These are phyloP conservation scores for Centropus bengalensis DNA, from an alignment of 2,113 vertebrate genomes.

Conservation along the genomic window DNA sequence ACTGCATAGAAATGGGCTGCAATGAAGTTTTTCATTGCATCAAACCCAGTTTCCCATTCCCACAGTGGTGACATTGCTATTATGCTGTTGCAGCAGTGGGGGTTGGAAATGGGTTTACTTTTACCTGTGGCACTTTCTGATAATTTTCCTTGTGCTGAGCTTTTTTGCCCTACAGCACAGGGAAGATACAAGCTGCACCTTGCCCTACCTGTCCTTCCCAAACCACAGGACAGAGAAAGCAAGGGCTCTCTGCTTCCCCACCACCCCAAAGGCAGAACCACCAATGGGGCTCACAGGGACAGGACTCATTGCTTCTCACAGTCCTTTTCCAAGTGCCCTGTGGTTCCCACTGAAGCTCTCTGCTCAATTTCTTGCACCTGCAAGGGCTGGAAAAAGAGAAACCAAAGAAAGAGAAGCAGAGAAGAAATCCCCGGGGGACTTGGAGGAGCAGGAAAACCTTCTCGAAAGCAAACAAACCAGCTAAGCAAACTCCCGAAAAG, in stretches of 20 bases:
- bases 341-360: accelerated
- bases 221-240: no score
- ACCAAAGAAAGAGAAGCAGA: background rate
- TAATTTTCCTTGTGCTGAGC: background rate
- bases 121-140: background rate
- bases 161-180: background rate
- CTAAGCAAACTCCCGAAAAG: background rate
- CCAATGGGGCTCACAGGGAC: background rate
- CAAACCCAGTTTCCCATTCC: background rate
- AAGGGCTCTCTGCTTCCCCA: background rate
- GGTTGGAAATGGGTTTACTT: background rate
- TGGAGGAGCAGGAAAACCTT: background rate
- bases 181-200: background rate
- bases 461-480: background rate
- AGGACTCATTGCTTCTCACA: background rate
- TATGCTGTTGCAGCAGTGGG: accelerated
- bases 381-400: accelerated
- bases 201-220: background rate
- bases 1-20: background rate
- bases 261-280: background rate
- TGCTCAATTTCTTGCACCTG: background rate
- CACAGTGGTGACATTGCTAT: background rate
- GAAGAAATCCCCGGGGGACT: background rate
- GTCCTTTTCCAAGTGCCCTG: background rate
- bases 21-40: background rate